Evolutionary conservation across 2,113 vertebrate species (phyloP).

Genomic region (Corydoras maculifer): DNA sequence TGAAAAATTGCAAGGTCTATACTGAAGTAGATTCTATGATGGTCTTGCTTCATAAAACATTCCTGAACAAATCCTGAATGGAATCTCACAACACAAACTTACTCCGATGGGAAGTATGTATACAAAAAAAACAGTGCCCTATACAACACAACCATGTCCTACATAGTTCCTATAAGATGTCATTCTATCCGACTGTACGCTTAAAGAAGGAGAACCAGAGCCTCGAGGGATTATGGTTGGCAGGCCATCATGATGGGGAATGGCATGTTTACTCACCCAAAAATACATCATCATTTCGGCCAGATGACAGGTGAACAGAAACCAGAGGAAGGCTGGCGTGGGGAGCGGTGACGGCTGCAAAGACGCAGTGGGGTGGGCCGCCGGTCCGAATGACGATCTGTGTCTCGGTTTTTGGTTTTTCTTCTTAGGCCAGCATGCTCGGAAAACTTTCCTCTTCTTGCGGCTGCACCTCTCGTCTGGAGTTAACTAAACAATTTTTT

Average conservation of each 20-base stretch:
- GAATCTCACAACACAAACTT: slow-evolving; percentile 27
- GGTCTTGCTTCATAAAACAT: slow-evolving; percentile 34
- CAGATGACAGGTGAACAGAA: slow-evolving; percentile 40
- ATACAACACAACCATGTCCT: not conserved
- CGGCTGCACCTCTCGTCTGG: slow-evolving; percentile 21
- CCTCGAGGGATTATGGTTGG: not conserved
- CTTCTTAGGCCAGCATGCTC: slow-evolving; percentile 16
- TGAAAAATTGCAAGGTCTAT: slow-evolving; percentile 40
- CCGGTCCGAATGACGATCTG: slow-evolving; percentile 3
- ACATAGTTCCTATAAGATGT: not conserved
- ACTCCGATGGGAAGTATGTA: slow-evolving; percentile 1
- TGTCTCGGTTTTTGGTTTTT: slow-evolving; percentile 26
- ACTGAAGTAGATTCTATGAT: slow-evolving; percentile 37
- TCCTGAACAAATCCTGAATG: slow-evolving; percentile 21
- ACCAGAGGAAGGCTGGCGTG: slow-evolving; percentile 14
- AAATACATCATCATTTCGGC: slow-evolving; percentile 59
- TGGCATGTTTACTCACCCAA: slow-evolving; percentile 50
- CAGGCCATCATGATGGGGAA: slow-evolving; percentile 24
- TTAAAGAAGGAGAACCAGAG: not conserved
- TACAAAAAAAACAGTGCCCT: not conserved
- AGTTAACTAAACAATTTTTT: not conserved
- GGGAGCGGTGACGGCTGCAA: slow-evolving; percentile 3
- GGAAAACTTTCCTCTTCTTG: slow-evolving; percentile 11
- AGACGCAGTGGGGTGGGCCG: not conserved
- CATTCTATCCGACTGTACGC: slow-evolving; percentile 1